Evolutionary conservation across 1,140 invertebrate species (phyloP).

Genomic region (Periplaneta americana): DNA sequence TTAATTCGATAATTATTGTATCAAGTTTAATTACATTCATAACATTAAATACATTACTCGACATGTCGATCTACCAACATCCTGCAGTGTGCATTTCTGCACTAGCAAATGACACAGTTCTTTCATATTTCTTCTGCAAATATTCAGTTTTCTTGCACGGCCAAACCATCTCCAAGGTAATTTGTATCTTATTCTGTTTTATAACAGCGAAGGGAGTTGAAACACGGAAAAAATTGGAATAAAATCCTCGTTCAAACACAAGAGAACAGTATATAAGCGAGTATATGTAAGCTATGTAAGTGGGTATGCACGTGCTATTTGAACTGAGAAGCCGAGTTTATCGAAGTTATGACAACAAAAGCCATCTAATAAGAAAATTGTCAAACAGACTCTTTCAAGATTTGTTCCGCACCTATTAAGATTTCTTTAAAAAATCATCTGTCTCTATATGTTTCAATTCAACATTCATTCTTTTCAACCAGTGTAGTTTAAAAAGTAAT

Average conservation of each 20-base stretch:
- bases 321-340: neutral
- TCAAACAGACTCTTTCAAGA: too few species aligned
- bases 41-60: too few species aligned
- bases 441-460: too few species aligned
- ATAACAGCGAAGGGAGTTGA: neutral
- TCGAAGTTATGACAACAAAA: neutral
- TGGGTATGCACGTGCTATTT: neutral
- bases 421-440: too few species aligned
- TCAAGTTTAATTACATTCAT: too few species aligned
- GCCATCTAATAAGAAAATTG: neutral
- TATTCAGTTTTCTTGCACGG: conserved; percentile 1
- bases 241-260: conserved; percentile 15
- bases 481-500: too few species aligned
- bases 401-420: too few species aligned
- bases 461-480: too few species aligned
- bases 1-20: too few species aligned
- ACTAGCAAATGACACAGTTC: neutral
- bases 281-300: neutral
- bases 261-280: neutral
- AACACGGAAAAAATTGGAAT: conserved; percentile 19
- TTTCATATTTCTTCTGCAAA: conserved; percentile 5
- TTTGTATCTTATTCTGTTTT: conserved; percentile 8
- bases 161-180: conserved; percentile 5
- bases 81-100: neutral
- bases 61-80: too few species aligned